Evolutionary conservation across 1,140 invertebrate species (phyloP), one percentile per base, ranked within the genome.

Genomic region (Neodiprion virginianus): DNA sequence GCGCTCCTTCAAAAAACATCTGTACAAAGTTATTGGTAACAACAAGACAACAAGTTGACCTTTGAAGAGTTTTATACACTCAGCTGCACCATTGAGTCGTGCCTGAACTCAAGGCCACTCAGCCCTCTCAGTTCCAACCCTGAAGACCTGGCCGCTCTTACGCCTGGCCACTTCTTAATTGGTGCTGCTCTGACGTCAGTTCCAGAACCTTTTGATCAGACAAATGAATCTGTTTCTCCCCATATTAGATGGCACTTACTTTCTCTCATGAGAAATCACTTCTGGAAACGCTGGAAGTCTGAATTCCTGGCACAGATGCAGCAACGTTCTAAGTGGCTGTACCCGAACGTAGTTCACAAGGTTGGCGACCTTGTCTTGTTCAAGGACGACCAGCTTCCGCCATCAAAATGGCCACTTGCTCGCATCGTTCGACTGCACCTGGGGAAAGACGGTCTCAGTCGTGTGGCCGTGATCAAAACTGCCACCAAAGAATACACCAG

Each of bases 1-100:
- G 0, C 81, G 82, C 73, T 74, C 74, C 12, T 72, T 79, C 0
- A 86, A 86, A 73, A 67, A 72, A n/a, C 81, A 83, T 67, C 49
- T 84, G 4, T 17, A 49, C 1, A 48, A 71, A 11, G 48, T 48
- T 23, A 61, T 77, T 12, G 68, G 66, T 11, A 2, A 47, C 11
- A 47, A 9, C 8, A 11, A 14, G 14, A 47, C 11, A 47, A 9
- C 8, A 11, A 14, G 14, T 71, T 79, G 2, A 74, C 76, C 7
- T 73, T 73, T 28, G 79, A 80, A 72, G 76, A 79, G 67, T 72
- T 79, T 4, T 8, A 47, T 1, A 82, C 81, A 11, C 17, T 80
- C 8, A 23, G 77, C 11, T 53, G 28, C 14, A 48, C 76, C 23
- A 75, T 83, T 17, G 81, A 84, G 72, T 75, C 78, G 9, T 49